Percentiles rank a stretch among this genome's conserved stretches.
These are phyloP conservation scores for Rhodophaea formosa DNA, from an alignment of 2,888 invertebrate genomes.

Conservation along the genomic window DNA sequence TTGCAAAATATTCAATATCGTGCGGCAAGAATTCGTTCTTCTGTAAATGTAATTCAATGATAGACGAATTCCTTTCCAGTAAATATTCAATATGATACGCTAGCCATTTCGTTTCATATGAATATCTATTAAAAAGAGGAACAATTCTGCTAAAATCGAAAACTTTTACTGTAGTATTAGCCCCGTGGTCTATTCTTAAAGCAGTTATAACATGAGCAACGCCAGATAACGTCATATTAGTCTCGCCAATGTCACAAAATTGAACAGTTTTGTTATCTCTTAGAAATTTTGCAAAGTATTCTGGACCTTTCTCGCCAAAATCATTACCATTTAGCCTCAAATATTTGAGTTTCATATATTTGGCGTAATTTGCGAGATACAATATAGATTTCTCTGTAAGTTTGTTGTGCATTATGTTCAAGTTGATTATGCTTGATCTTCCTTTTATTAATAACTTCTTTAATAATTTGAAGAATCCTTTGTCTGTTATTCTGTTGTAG, in stretches of 20 bases:
- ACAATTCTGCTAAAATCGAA: constrained; percentile 64
- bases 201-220: constrained; percentile 77
- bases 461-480: constrained; percentile 65
- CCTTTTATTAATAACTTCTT: constrained; percentile 65
- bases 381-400: constrained; percentile 66
- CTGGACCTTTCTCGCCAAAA: constrained; percentile 77
- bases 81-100: constrained; percentile 74
- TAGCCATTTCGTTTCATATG: constrained; percentile 70
- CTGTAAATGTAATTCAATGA: constrained; percentile 81
- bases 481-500: constrained; percentile 80
- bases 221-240: constrained; percentile 78
- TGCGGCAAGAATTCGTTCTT: constrained; percentile 82
- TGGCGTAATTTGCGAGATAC: constrained; percentile 55
- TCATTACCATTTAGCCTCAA: constrained; percentile 82
- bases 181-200: constrained; percentile 61
- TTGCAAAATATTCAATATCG: constrained; percentile 78
- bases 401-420: constrained; percentile 82
- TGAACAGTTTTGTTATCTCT: constrained; percentile 65
- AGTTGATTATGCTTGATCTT: constrained; percentile 68
- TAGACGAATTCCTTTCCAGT: constrained; percentile 56
- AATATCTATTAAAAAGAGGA: constrained; percentile 61
- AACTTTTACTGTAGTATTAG: constrained; percentile 55
- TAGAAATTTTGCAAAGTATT: constrained; percentile 73
- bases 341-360: constrained; percentile 66
- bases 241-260: constrained; percentile 80